These are phyloP conservation scores for Halocynthia aurantium DNA, from an alignment of 23 tunicate species.

Conservation along the genomic window DNA sequence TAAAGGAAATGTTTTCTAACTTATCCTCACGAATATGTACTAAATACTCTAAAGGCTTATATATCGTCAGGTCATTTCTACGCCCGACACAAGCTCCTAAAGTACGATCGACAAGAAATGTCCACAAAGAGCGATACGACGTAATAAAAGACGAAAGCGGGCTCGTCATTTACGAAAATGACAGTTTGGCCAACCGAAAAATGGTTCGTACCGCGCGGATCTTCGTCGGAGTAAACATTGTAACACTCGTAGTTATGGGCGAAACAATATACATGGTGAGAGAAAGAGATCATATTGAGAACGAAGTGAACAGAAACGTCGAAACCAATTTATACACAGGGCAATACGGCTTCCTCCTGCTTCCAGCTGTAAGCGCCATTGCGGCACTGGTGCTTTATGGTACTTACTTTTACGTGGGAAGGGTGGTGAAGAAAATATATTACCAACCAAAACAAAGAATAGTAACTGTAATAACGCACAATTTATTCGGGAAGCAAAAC, in stretches of 20 bases:
- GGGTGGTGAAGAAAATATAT: constrained; percentile 13
- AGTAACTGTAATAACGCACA: constrained; percentile 3
- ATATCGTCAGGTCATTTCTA: too few relatives aligned
- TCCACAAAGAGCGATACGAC: too few relatives aligned
- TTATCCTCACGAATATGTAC: too few relatives aligned
- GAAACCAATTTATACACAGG: constrained; percentile 18
- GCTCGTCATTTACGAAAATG: neutral
- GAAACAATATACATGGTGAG: constrained; percentile 12
- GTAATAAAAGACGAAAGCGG: neutral
- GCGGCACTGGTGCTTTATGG: neutral
- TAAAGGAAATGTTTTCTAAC: too few relatives aligned
- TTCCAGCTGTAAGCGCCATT: neutral
- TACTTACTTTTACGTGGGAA: neutral
- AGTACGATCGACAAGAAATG: too few relatives aligned
- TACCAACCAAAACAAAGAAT: neutral
- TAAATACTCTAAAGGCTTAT: too few relatives aligned
- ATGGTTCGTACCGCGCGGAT: constrained; percentile 2
- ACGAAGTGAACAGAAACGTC: constrained; percentile 16
- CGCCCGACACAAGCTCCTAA: too few relatives aligned
- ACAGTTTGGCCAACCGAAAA: constrained; percentile 3
- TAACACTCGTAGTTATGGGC: neutral
- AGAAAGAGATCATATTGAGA: constrained; percentile 1
- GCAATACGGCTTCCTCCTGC: neutral
- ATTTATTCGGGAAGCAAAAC: constrained; percentile 11
- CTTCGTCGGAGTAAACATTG: constrained; percentile 5